phyloP scores from a whole-genome alignment of 2,888 invertebrate genomes.

The Fabriciana adippe region DNA sequence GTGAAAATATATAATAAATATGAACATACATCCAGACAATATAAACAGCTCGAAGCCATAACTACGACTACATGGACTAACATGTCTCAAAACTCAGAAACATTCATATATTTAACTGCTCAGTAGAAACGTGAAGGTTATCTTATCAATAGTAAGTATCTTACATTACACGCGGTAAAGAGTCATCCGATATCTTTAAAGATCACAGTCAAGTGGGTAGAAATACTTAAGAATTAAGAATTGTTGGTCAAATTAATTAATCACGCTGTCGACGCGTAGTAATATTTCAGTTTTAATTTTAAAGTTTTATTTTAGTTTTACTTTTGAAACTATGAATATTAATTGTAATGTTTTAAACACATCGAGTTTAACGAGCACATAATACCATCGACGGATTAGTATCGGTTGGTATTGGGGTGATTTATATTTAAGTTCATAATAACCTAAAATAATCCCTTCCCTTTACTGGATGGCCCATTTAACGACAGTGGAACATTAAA shows the following conservation, averaged over 20 bases:
- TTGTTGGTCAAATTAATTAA: too few relatives aligned
- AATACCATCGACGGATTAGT: slow-evolving; percentile 10
- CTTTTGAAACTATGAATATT: too few relatives aligned
- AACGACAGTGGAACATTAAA: slow-evolving; percentile 5
- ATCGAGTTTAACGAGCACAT: slow-evolving; percentile 12
- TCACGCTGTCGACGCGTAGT: too few relatives aligned
- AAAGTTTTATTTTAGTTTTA: too few relatives aligned
- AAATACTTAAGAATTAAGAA: background rate
- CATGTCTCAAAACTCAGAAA: too few relatives aligned
- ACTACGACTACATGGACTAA: too few relatives aligned
- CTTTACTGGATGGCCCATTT: slow-evolving; percentile 9
- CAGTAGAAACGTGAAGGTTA: background rate
- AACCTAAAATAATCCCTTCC: background rate
- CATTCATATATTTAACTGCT: background rate
- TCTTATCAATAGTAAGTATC: background rate
- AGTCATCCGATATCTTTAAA: background rate
- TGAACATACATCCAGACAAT: too few relatives aligned
- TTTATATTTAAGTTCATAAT: background rate
- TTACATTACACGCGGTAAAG: background rate
- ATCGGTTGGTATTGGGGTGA: slow-evolving; percentile 2
- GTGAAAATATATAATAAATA: too few relatives aligned
- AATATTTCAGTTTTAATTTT: too few relatives aligned
- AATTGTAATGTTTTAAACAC: background rate
- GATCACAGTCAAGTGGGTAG: slow-evolving; percentile 2
- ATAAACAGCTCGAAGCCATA: too few relatives aligned